Conservation (phyloP, 1,140 invertebrate genomes). For the Neodiprion pinetum region DNA sequence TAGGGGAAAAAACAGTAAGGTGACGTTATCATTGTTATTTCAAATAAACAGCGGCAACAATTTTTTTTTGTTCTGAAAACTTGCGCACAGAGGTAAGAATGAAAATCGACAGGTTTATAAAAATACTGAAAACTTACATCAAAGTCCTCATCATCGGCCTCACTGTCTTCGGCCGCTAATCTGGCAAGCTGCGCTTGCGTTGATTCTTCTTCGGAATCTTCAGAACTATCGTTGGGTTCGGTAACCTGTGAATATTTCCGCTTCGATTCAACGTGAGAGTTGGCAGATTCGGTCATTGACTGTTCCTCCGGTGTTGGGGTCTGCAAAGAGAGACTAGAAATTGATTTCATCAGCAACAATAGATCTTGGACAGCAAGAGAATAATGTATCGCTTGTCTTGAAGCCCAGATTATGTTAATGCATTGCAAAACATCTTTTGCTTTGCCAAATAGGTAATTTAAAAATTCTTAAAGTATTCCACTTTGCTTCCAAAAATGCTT, state of each 20-base stretch:
- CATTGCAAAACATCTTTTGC: neutral
- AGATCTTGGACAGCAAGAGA: neutral
- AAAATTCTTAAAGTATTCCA: neutral
- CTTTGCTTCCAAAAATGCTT: too few species aligned
- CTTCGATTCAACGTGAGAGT: conserved; percentile 26
- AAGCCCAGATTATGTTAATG: neutral
- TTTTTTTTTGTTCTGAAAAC: too few species aligned
- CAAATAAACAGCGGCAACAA: neutral
- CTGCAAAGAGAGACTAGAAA: conserved; percentile 20
- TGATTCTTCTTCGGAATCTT: conserved; percentile 34
- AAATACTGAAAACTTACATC: conserved; percentile 35
- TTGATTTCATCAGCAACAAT: neutral
- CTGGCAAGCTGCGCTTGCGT: conserved; percentile 36
- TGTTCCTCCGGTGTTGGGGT: conserved; percentile 28
- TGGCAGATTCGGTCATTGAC: conserved; percentile 34
- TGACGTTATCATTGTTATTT: neutral
- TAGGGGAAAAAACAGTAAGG: too few species aligned
- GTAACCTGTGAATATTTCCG: conserved; percentile 36
- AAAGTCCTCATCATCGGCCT: conserved; percentile 40
- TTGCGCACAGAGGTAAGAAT: too few species aligned
- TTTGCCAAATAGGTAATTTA: conserved; percentile 1
- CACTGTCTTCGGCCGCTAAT: conserved; percentile 32
- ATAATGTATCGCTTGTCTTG: neutral
- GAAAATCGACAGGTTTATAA: neutral
- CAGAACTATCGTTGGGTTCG: conserved; percentile 21